Evolutionary conservation across 2,888 invertebrate species (phyloP), one percentile per base, ranked within the genome.

Genomic region (Dolichomitus sp.): DNA sequence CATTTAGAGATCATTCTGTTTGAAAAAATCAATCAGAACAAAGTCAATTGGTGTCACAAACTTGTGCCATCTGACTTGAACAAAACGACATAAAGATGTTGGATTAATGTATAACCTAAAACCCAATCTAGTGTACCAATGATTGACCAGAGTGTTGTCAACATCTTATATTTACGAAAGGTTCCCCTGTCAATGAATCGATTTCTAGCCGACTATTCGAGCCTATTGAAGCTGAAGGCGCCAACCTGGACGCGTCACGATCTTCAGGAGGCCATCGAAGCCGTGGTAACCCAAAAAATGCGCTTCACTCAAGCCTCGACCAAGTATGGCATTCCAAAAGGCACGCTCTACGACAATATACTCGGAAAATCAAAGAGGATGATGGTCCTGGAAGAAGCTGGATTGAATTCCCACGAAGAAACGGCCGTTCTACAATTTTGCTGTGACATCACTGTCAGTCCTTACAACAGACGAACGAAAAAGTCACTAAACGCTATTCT

Each of bases 271-370:
- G 97, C 97, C 59, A 96, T 97, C 84, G 96, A 96, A 89, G 97
- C 97, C 0, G 97, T 97, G 66, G 96, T 97, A 87, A 96, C 95
- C 4, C 97, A 97, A 93, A 95, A 95, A 92, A 96, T 97, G 96
- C 95, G 97, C 81, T 97, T 97, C 94, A 97, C 97, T 5, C 96
- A 97, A 93, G 97, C 97, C 0, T 96, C 97, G 14, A 94, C 96
- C 19, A 95, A 95, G 88, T 97, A 95, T 94, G 96, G 96, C 81
- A 97, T 97, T 91, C 97, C 97, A 0, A 97, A 97, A 92, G 97
- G 97, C 73, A 97, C 97, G 0, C 94, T 97, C 45, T 97, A 97
- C 94, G 97, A 97, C 94, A 97, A 97, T 91, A 97, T 97, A 88
- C 94, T 97, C 85, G 97, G 97, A 4, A 97, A 97, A 94, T 96